Evolutionary conservation across 2,113 vertebrate species (phyloP).

Genomic region (Microtus richardsoni): DNA sequence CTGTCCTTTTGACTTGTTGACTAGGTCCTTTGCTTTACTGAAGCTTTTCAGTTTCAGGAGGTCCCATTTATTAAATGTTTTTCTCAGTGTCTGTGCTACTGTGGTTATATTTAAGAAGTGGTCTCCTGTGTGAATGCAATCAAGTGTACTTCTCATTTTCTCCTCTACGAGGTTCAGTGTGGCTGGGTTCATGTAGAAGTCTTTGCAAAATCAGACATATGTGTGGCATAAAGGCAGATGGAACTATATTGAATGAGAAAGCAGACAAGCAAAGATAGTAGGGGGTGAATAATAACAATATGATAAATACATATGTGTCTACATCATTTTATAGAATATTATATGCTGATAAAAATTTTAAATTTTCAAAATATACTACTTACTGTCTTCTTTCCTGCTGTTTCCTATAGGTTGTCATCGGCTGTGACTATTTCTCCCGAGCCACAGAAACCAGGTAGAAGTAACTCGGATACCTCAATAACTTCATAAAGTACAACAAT

Average conservation of each 20-base stretch:
- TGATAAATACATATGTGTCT: not conserved
- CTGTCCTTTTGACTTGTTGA: too few species aligned
- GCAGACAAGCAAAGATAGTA: not conserved
- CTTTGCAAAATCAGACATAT: not conserved
- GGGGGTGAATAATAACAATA: not conserved
- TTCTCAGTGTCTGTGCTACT: too few species aligned
- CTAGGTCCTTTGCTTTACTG: too few species aligned
- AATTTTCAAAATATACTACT: not conserved
- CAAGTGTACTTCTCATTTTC: too few species aligned
- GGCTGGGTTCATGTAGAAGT: too few species aligned
- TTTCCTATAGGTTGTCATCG: not conserved
- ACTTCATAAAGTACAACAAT: not conserved
- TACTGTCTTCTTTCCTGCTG: not conserved
- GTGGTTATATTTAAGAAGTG: too few species aligned
- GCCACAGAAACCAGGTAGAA: not conserved
- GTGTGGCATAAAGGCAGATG: not conserved
- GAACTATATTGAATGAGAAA: not conserved
- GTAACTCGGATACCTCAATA: not conserved
- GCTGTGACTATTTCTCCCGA: not conserved
- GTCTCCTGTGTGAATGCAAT: too few species aligned
- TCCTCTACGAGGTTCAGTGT: too few species aligned
- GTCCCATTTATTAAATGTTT: too few species aligned
- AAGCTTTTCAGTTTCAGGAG: too few species aligned
- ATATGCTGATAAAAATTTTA: not conserved
- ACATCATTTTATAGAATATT: too few species aligned